Evolutionary conservation across 1,140 invertebrate species (phyloP).

Genomic region (Cepaea nemoralis): DNA sequence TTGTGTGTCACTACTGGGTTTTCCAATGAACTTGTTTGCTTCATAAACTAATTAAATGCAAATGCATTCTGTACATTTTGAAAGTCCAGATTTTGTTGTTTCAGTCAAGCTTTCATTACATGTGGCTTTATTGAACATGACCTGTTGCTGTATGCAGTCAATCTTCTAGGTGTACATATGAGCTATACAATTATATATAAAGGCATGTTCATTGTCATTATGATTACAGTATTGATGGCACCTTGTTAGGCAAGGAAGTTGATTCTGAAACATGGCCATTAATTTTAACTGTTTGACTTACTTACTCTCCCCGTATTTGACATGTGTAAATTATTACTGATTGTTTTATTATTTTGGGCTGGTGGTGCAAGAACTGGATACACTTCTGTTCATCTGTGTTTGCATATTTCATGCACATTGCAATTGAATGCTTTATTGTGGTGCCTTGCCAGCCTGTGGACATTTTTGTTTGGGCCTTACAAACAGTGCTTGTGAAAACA

Average conservation of each 20-base stretch:
- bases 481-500: no score
- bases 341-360: no score
- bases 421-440: no score
- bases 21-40: neutral
- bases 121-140: neutral
- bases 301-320: no score
- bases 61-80: neutral
- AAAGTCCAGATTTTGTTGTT: neutral
- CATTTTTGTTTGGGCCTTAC: no score
- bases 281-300: no score
- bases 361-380: no score
- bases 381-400: no score
- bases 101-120: neutral
- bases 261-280: neutral
- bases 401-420: no score
- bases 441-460: no score
- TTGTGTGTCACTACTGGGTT: no score
- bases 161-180: neutral
- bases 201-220: neutral
- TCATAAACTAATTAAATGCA: neutral
- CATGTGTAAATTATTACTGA: no score
- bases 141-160: neutral
- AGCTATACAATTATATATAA: slow-evolving; percentile 2
- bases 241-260: neutral
- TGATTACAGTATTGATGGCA: neutral